A percentile compares a stretch with the other conserved stretches of the same genome.
These are phyloP conservation scores for Chroicocephalus ridibundus DNA, from an alignment of 2,113 vertebrate species.

Conservation along the genomic window DNA sequence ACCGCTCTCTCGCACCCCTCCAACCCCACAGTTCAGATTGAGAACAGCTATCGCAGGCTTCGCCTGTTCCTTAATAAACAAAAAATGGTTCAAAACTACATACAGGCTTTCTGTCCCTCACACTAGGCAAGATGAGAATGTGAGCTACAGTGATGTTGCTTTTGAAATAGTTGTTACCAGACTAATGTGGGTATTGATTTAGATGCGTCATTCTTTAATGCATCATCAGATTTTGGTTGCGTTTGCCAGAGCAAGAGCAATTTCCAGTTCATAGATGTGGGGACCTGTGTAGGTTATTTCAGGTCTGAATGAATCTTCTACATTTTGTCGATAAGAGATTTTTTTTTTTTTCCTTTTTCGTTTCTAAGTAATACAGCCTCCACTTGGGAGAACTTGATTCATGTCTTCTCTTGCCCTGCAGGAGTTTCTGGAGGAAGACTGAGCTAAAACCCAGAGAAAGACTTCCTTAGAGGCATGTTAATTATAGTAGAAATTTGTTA, in stretches of 20 bases:
- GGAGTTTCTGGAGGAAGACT: not conserved
- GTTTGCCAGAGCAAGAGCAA: not conserved
- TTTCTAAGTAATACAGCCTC: not conserved
- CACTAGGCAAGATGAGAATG: fast-evolving
- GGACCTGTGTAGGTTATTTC: not conserved
- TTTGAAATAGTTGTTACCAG: not conserved
- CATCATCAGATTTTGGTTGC: not conserved
- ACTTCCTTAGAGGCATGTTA: not conserved
- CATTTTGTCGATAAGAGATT: not conserved
- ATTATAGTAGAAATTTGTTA: not conserved
- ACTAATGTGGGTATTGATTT: not conserved
- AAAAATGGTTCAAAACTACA: not conserved
- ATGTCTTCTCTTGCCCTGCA: not conserved
- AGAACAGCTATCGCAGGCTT: fast-evolving
- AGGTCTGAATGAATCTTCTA: not conserved
- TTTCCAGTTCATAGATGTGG: not conserved
- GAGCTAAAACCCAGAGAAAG: not conserved
- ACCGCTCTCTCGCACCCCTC: not conserved
- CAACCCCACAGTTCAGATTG: fast-evolving
- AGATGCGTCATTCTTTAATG: not conserved
- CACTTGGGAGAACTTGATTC: not conserved
- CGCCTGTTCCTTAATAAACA: not conserved
- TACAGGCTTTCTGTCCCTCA: not conserved
- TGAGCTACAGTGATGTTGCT: not conserved
- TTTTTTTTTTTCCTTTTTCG: not conserved